Percentiles rank a stretch among this genome's conserved stretches.
Evolutionary conservation across 2,888 invertebrate species (phyloP).

Genomic region (Anarsia innoxiella): DNA sequence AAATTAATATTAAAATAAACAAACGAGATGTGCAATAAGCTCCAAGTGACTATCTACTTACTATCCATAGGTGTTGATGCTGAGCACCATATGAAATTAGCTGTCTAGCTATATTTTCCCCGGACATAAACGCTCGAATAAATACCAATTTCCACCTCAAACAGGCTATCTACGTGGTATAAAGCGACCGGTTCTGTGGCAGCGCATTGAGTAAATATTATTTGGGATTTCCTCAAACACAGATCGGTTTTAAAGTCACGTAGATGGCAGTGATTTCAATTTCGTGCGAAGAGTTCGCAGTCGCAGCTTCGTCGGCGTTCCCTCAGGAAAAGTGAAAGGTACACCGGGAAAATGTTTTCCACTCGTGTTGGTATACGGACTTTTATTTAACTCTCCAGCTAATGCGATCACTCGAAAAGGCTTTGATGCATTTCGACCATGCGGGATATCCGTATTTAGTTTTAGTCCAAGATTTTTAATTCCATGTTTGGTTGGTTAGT

Average conservation of each 20-base stretch:
- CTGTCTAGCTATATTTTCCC: too few relatives aligned
- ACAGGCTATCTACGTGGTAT: constrained; percentile 35
- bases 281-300: constrained; percentile 43
- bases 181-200: constrained; percentile 40
- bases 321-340: constrained; percentile 32
- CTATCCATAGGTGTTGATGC: too few relatives aligned
- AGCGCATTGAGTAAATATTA: constrained; percentile 55
- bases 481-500: too few relatives aligned
- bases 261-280: constrained; percentile 60
- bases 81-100: too few relatives aligned
- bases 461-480: too few relatives aligned
- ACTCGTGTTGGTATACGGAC: constrained; percentile 1
- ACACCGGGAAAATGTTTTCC: constrained; percentile 26
- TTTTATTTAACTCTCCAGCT: constrained; percentile 9
- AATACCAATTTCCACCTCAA: constrained; percentile 57
- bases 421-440: constrained; percentile 2
- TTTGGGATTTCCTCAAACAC: constrained; percentile 50
- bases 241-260: constrained; percentile 61
- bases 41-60: too few relatives aligned
- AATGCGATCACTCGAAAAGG: constrained; percentile 4
- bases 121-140: constrained; percentile 27
- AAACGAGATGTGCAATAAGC: too few relatives aligned
- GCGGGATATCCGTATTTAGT: too few relatives aligned
- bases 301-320: constrained; percentile 36
- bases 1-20: too few relatives aligned